Evolutionary conservation across 2,797 vertebrate genomes (phyloP).

Genomic region (Uromys caudimaculatus): DNA sequence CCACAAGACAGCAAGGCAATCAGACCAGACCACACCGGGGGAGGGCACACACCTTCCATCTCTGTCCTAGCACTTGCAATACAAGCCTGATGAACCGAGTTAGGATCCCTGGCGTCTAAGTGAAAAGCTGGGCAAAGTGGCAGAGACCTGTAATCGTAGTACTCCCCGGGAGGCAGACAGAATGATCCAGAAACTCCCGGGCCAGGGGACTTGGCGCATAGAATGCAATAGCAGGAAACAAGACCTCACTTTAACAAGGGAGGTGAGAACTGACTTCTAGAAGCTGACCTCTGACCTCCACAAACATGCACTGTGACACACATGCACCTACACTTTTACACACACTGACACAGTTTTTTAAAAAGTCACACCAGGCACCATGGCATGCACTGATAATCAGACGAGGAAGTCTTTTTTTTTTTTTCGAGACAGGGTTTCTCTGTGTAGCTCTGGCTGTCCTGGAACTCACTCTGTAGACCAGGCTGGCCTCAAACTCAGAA

Average conservation of each 20-base stretch:
- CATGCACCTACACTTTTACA: too few species aligned
- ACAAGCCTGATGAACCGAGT: not conserved
- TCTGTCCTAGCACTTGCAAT: not conserved
- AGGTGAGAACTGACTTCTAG: not conserved
- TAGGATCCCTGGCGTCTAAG: not conserved
- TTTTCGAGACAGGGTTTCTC: too few species aligned
- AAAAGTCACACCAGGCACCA: not conserved
- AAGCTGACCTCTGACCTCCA: not conserved
- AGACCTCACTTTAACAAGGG: not conserved
- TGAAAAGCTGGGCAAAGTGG: accelerated
- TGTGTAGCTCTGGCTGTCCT: too few species aligned
- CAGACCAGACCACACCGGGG: not conserved
- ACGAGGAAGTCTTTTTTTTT: not conserved
- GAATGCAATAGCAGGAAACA: not conserved
- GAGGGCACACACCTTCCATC: not conserved
- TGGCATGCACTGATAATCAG: not conserved
- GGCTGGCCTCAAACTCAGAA: too few species aligned
- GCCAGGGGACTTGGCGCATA: not conserved
- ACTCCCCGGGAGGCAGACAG: not conserved
- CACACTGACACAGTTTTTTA: not conserved
- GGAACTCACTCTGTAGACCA: too few species aligned
- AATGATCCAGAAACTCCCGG: not conserved
- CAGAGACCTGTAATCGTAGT: too few species aligned
- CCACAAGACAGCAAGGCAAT: not conserved
- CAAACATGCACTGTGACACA: not conserved